Base-by-base conservation (phyloP, 1,140 invertebrate genomes). In the Branchinecta lindahli region DNA sequence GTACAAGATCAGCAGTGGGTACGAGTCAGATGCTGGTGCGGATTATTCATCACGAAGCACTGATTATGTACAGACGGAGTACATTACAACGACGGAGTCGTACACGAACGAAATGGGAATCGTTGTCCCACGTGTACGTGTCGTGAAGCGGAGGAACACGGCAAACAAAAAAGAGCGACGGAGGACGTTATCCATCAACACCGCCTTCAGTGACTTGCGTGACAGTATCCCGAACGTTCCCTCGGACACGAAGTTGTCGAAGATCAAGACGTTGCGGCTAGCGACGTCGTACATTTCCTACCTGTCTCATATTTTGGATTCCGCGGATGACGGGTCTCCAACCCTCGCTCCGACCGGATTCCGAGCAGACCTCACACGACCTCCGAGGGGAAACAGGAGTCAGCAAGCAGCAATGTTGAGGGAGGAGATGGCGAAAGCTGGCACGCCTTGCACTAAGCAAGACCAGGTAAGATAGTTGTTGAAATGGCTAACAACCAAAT, bases 151-250 rank as follows among this genome's bases (percentile, higher is more conserved):
- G 69, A 67, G 76, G 21, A 77, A 71, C 65, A 77, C 76, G 9
- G 90, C 93, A 45, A 97, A 97, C 78, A 94, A 93, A 79, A 97
- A 97, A 78, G 94, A 97, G 78, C 79, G 94, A n/a, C 80, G 93
- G 75, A 76, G 84, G 70, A 98, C 94, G 0, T 89, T 92, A 78
- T 94, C 89, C 73, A 96, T 98, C 73, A 98, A 98, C 80, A 93
- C 88, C 71, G 94, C 94, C 0, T 98, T 96, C 76, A 87, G 91
- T 0, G 88, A 92, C 76, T 81, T 97, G 0, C 80, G 94, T 5
- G 92, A 94, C 70, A 91, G 92, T 77, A 97, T 98, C 74, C 95
- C 95, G 0, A 96, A 96, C 76, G 93, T 97, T 8, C 94, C 94
- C 0, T 86, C 89, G 0, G 94, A 97, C 77, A 97, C 94, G 0